Percentiles rank a stretch among this genome's conserved stretches.
These are phyloP conservation scores for Synergus umbraculus DNA, from an alignment of 2,888 invertebrate species.

Conservation along the genomic window DNA sequence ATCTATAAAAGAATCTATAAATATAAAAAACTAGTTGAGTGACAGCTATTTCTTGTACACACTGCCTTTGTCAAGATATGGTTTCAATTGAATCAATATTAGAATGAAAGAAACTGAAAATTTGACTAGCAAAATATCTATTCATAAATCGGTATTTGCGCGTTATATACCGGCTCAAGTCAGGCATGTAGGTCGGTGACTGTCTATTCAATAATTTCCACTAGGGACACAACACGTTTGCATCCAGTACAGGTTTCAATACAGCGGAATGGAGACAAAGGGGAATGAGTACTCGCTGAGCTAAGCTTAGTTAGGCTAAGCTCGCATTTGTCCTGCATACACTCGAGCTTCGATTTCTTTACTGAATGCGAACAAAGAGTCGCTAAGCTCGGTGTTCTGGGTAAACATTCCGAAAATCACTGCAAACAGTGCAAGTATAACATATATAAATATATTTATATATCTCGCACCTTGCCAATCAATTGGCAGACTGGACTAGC, in stretches of 20 bases:
- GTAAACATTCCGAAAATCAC: slow-evolving; percentile 26
- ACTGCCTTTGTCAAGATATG: not conserved
- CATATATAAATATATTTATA: slow-evolving; percentile 28
- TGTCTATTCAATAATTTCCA: slow-evolving; percentile 2
- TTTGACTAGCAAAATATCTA: not conserved
- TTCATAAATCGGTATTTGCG: slow-evolving; percentile 6
- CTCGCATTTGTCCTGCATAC: slow-evolving; percentile 74
- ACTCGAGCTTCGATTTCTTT: slow-evolving; percentile 59
- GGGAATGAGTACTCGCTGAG: slow-evolving; percentile 73
- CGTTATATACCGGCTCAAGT: not conserved
- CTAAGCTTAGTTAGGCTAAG: slow-evolving; percentile 75
- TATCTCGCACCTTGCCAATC: slow-evolving; percentile 34
- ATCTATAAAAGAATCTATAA: too few relatives aligned
- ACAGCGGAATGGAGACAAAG: slow-evolving; percentile 60
- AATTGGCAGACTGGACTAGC: slow-evolving; percentile 31
- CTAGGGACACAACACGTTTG: not conserved
- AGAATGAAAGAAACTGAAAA: not conserved
- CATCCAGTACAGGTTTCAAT: slow-evolving; percentile 33
- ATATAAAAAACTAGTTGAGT: too few relatives aligned
- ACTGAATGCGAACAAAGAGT: slow-evolving; percentile 37
- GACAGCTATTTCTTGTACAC: not conserved
- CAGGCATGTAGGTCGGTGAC: slow-evolving; percentile 14
- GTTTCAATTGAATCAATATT: not conserved
- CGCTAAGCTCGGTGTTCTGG: slow-evolving; percentile 40
- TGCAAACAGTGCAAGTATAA: slow-evolving; percentile 37